Conservation (phyloP, 2,888 invertebrate genomes). For the Patella depressa region DNA sequence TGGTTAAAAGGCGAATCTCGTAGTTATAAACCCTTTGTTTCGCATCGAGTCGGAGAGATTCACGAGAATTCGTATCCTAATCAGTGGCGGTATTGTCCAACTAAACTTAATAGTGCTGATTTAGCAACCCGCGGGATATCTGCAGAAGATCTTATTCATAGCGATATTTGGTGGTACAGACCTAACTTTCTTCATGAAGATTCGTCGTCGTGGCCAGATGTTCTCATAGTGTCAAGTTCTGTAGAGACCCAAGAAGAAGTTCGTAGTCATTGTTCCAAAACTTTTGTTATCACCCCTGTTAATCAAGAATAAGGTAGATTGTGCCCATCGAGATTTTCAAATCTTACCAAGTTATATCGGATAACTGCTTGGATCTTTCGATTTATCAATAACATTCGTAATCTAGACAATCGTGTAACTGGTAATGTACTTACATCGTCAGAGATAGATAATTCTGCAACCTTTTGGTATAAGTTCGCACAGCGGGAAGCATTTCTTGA, state of each 20-base stretch:
- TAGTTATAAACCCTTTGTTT: conserved; percentile 28
- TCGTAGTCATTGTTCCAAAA: too few species aligned
- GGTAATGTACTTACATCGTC: neutral
- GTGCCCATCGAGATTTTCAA: neutral
- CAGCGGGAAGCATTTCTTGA: too few species aligned
- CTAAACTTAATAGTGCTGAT: conserved; percentile 28
- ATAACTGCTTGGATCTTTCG: neutral
- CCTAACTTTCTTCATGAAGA: neutral
- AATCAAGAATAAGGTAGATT: neutral
- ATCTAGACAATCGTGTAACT: neutral
- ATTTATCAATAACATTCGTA: neutral
- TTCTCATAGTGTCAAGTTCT: too few species aligned
- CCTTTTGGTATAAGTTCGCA: too few species aligned
- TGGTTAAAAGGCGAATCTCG: conserved; percentile 23
- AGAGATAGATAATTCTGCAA: neutral
- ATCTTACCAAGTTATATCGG: neutral
- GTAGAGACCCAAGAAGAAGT: too few species aligned
- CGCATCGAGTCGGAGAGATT: conserved; percentile 25
- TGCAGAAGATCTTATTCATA: conserved; percentile 11
- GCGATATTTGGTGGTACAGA: conserved; percentile 23
- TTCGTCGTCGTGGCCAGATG: too few species aligned
- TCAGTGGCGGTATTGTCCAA: conserved; percentile 27
- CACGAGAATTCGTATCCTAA: conserved; percentile 22
- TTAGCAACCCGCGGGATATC: conserved; percentile 18
- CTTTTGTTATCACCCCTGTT: neutral